phyloP scores from a whole-genome alignment of 2,113 vertebrate species.

The Porphyrio hochstetteri region DNA sequence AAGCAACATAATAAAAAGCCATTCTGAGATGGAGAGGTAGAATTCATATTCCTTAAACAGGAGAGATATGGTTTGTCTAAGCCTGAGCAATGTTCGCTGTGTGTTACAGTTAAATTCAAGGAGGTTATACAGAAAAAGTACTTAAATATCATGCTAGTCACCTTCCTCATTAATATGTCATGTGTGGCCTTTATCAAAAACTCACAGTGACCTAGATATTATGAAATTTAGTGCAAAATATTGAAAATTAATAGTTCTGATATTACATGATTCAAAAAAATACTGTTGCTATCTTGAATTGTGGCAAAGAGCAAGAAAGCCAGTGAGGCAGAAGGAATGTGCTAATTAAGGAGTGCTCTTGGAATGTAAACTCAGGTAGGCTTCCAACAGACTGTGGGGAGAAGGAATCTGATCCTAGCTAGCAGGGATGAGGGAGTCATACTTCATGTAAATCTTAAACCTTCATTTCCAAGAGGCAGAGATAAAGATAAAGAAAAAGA shows the following conservation, averaged over 20 bases:
- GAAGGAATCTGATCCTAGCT: not conserved
- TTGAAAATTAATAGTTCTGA: not conserved
- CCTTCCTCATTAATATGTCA: not conserved
- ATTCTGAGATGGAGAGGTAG: not conserved
- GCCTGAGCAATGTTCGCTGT: not conserved
- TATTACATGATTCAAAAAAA: not conserved
- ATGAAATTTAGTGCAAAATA: not conserved
- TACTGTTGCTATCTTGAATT: not conserved
- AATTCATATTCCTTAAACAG: not conserved
- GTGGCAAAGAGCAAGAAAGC: not conserved
- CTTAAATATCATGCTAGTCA: not conserved
- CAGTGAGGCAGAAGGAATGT: not conserved
- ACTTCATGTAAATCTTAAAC: not conserved
- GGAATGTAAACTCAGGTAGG: constrained; percentile 23
- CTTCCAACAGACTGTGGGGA: not conserved
- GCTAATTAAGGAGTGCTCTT: not conserved
- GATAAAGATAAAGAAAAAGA: not conserved
- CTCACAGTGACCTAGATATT: not conserved
- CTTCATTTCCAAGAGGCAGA: not conserved
- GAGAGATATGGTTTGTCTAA: not conserved
- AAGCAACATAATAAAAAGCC: not conserved
- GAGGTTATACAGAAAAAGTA: not conserved
- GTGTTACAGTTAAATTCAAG: not conserved
- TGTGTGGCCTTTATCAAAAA: not conserved
- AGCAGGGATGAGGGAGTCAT: not conserved